Evolutionary conservation across 2,797 vertebrate species (phyloP).

Genomic region (Eulemur mongoz): DNA sequence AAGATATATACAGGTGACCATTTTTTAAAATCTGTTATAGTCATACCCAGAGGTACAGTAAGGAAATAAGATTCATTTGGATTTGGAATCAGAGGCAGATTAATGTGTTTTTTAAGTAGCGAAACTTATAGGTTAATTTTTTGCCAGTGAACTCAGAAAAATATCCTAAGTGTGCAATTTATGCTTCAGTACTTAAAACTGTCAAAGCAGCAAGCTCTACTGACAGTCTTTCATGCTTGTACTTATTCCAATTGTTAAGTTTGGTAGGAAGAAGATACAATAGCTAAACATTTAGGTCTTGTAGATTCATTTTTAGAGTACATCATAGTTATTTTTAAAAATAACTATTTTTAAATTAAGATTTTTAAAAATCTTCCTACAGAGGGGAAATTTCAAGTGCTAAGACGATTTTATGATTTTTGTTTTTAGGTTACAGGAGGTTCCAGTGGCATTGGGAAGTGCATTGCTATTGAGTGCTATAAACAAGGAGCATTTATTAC

Average conservation of each 20-base stretch:
- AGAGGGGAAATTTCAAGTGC: background rate
- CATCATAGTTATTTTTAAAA: background rate
- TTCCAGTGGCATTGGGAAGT: slow-evolving; percentile 98
- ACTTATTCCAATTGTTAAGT: background rate
- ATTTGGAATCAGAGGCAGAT: background rate
- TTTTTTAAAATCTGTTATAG: background rate
- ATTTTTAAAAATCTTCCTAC: background rate
- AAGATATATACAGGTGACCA: background rate
- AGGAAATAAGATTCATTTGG: background rate
- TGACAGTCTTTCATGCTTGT: background rate
- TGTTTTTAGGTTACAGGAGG: slow-evolving; percentile 94
- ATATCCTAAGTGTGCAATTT: background rate
- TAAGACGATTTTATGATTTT: background rate
- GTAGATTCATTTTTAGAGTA: background rate
- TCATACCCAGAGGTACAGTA: background rate
- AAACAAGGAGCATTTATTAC: slow-evolving; percentile 98
- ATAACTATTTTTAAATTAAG: no score
- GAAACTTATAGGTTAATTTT: background rate
- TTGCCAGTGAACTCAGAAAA: background rate
- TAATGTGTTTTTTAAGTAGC: background rate
- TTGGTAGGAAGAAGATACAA: background rate
- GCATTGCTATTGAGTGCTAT: slow-evolving; percentile 96
- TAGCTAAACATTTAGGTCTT: background rate
- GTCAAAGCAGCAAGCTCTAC: background rate
- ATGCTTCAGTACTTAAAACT: background rate